These are phyloP conservation scores for Acanthopagrus latus DNA, from an alignment of 2,797 vertebrate species.

Conservation along the genomic window DNA sequence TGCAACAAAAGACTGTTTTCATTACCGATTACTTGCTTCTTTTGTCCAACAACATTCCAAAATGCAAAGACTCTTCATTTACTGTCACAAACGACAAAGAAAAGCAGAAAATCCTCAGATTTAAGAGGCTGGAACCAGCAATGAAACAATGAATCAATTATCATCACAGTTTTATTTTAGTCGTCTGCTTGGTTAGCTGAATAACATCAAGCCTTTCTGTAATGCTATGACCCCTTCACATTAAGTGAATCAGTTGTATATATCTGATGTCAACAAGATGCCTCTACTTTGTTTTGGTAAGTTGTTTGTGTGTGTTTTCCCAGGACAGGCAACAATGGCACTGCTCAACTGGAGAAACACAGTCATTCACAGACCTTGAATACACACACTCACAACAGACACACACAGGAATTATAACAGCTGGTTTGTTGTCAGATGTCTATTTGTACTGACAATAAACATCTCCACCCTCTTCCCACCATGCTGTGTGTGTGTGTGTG, in stretches of 20 bases:
- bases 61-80: too few relatives aligned
- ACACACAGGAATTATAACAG: background rate
- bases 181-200: too few relatives aligned
- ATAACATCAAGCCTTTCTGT: background rate
- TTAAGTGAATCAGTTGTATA: background rate
- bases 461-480: slow-evolving; percentile 8
- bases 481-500: background rate
- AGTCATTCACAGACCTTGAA: slow-evolving; percentile 45
- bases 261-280: background rate
- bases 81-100: too few relatives aligned
- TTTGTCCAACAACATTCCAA: too few relatives aligned
- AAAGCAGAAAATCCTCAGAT: too few relatives aligned
- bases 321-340: slow-evolving; percentile 25
- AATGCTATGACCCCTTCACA: background rate
- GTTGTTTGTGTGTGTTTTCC: background rate
- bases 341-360: slow-evolving; percentile 54
- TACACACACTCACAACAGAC: slow-evolving; percentile 32
- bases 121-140: too few relatives aligned
- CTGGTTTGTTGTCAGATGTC: slow-evolving; percentile 43
- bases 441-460: slow-evolving; percentile 42
- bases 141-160: too few relatives aligned
- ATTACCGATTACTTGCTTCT: too few relatives aligned
- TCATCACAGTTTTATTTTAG: too few relatives aligned
- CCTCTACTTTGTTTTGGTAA: background rate
- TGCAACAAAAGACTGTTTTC: too few relatives aligned